Evolutionary conservation across 2,797 vertebrate species (phyloP).

Genomic region (Dryobates pubescens): DNA sequence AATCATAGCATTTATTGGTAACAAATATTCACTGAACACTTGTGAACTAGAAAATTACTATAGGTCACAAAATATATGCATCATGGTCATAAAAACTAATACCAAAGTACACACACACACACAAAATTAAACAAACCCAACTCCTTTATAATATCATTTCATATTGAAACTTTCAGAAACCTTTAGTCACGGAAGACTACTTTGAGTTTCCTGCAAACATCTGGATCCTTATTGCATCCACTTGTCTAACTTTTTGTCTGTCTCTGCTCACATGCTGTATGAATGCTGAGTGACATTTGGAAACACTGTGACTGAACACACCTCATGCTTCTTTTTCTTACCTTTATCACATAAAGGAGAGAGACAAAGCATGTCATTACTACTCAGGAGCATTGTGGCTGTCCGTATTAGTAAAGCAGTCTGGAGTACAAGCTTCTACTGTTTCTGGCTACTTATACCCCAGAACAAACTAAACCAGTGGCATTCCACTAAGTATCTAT

Average conservation of each 20-base stretch:
- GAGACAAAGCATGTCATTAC: neutral
- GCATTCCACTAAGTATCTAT: neutral
- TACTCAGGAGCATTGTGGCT: neutral
- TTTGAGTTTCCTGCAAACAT: neutral
- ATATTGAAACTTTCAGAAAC: neutral
- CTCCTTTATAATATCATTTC: neutral
- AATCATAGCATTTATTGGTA: neutral
- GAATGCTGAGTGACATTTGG: neutral
- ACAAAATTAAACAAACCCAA: neutral
- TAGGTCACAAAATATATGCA: neutral
- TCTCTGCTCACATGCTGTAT: neutral
- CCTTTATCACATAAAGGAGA: neutral
- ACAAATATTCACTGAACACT: neutral
- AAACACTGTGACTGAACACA: neutral
- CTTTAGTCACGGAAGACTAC: neutral
- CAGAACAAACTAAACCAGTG: neutral
- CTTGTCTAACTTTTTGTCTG: neutral
- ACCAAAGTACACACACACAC: neutral
- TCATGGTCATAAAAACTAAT: neutral
- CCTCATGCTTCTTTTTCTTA: neutral
- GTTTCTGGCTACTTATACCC: neutral
- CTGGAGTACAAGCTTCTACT: neutral
- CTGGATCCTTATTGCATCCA: neutral
- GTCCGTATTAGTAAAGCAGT: neutral
- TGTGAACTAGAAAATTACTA: neutral